Evolutionary conservation across 64 coral and sea anemone genomes (phyloP), one percentile per base, ranked within the genome.

Genomic region (Hydrozoanthus tunicans): DNA sequence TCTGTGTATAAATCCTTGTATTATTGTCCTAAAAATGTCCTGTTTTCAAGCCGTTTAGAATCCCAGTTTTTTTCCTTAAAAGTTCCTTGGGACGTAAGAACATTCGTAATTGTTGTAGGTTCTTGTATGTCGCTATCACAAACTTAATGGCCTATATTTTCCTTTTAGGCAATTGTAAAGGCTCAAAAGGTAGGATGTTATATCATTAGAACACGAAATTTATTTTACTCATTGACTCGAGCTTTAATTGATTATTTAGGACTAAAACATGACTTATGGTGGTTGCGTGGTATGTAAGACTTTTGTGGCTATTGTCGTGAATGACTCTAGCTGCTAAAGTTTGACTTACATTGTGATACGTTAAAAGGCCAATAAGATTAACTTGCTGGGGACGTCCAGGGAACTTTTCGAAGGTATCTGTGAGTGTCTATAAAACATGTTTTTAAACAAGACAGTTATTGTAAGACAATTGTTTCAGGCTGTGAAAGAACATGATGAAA

Each of bases 41-140:
- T 26, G 23, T 5, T 9, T 26, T 73, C 32, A 26, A 26, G 32
- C 32, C 32, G 2, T 43, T 43, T 17, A 58, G 57, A 78, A 78
- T 78, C 52, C 76, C 76, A 56, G 57, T 78, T 78, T 78, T 78
- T 78, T 11, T 53, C 76, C 52, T 78, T 56, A 78, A 55, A 78
- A 1, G 51, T 78, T 78, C 43, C 70, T 73, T 32, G 27, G 3
- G 62, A 7, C 13, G 62, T 64, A 64, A 64, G 62, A 64, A 64
- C 13, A 14, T 14, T 14, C 2, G 62, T 14, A 64, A 2, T 43
- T 43, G 32, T 43, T 43, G 2, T 43, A 43, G 32, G 32, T 43
- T 43, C 32, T 43, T 43, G 32, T 43, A 43, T 43, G 32, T 43
- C 32, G 32, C 32, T 43, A 43, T 43, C 32, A 43, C 32, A 43